Base-by-base conservation (phyloP, 35 echinoderm and acorn worm genomes). In the Chiridota heheva region DNA sequence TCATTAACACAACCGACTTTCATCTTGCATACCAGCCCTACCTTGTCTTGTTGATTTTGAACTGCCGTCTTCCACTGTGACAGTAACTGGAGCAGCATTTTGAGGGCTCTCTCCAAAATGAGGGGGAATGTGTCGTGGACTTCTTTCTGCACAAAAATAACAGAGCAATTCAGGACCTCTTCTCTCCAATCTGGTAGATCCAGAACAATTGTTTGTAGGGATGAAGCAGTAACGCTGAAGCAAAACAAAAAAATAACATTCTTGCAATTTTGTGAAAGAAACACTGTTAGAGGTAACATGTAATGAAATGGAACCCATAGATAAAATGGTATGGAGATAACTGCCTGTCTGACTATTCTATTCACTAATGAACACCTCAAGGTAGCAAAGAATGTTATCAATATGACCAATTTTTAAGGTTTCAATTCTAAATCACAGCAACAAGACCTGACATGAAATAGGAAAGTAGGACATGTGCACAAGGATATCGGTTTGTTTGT, bases 131-230 rank as follows among this genome's bases (percentile, higher is more conserved):
- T 98, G 30, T 98, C 95, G 18, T 81, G 76, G 13, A 98, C 89
- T 69, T 98, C 95, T 38, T 84, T 82, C 5, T 91, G 67, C 55
- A 98, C 85, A 63, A 98, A 98, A 24, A 84, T 70, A 58, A 91
- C 83, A 47, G 92, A 98, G 43, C 89, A 98, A 43, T 81, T 72
- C 36, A 98, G 72, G 3, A 98, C 81, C 0, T 98, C 95, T 32
- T 98, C 95, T 45, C 95, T 78, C 95, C 95, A 98, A 13, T 91
- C 95, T 44, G 85, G 63, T 3, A 98, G 81, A 78, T 98, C 95
- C 46, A 98, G 47, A 5, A 98, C 81, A 27, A 98, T 81, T 36
- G 86, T 98, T 63, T 98, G 95, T 16, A 98, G 58, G 0, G 95
- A 76, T 57, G 95, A 82, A 33, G 88, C 91, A 28, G 95, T 89